These are phyloP conservation scores for Meles meles DNA, from an alignment of 2,113 vertebrate species.

Conservation along the genomic window DNA sequence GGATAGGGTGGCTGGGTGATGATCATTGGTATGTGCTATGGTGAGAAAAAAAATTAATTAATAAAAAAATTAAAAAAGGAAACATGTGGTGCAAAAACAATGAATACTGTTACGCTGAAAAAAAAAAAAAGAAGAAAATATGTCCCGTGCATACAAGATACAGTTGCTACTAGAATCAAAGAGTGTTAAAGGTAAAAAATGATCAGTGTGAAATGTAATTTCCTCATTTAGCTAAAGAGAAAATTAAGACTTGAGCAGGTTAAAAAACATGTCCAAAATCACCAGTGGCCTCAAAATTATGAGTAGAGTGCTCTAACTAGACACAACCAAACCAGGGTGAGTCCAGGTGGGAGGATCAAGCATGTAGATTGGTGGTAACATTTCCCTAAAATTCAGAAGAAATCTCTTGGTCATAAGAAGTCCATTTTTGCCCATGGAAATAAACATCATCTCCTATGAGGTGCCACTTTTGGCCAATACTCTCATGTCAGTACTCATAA, in stretches of 20 bases:
- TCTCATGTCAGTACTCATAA: neutral
- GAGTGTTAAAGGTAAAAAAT: neutral
- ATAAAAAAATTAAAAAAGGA: neutral
- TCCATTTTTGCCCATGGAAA: neutral
- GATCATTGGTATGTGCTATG: no score
- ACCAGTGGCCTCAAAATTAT: neutral
- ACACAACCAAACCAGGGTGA: neutral
- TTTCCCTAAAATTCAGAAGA: neutral
- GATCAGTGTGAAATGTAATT: neutral
- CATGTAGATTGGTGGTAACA: neutral
- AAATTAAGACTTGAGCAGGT: neutral
- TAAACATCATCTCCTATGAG: neutral
- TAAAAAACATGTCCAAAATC: neutral
- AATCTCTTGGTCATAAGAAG: neutral
- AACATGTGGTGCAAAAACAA: no score
- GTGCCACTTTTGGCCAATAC: neutral
- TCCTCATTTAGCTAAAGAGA: neutral
- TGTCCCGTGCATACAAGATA: neutral
- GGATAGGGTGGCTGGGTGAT: no score
- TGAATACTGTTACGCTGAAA: no score
- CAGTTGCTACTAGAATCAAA: neutral
- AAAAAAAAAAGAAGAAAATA: neutral
- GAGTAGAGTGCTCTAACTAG: neutral
- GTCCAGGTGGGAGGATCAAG: neutral
- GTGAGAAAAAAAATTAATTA: no score